These are phyloP conservation scores for Nipponia nippon DNA, from an alignment of 2,113 vertebrate genomes.

Conservation along the genomic window DNA sequence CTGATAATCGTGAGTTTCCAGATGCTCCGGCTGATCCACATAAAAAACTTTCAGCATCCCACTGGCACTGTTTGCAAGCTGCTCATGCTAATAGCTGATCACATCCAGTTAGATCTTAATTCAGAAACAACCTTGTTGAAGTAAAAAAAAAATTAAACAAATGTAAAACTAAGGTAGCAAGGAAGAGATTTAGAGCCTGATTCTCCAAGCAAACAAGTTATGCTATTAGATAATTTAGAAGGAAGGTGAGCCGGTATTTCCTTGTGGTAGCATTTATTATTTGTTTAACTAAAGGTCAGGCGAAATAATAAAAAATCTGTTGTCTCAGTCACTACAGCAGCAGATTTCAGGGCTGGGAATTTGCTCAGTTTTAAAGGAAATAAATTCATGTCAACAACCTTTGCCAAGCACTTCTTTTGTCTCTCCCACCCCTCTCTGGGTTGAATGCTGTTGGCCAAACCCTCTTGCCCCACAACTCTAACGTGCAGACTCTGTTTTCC, in stretches of 20 bases:
- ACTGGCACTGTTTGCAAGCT: not conserved
- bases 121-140: not conserved
- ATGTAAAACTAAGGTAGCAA: not conserved
- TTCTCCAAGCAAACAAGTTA: not conserved
- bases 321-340: not conserved
- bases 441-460: not conserved
- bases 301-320: not conserved
- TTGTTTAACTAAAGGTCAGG: slow-evolving; percentile 42
- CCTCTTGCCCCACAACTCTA: not conserved
- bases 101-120: not conserved
- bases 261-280: not conserved
- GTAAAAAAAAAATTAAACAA: not conserved
- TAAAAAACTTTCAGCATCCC: not conserved
- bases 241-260: not conserved
- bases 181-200: not conserved
- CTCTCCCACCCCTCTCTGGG: not conserved
- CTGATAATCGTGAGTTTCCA: not conserved
- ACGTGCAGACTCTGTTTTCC: not conserved
- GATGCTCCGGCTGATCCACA: not conserved
- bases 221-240: not conserved
- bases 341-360: not conserved
- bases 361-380: not conserved
- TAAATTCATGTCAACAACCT: not conserved
- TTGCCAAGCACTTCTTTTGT: not conserved
- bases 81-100: not conserved